Percentiles rank a stretch among this genome's conserved stretches.
These are phyloP conservation scores for Hippolais icterina DNA, from an alignment of 2,113 vertebrate genomes.

Conservation along the genomic window DNA sequence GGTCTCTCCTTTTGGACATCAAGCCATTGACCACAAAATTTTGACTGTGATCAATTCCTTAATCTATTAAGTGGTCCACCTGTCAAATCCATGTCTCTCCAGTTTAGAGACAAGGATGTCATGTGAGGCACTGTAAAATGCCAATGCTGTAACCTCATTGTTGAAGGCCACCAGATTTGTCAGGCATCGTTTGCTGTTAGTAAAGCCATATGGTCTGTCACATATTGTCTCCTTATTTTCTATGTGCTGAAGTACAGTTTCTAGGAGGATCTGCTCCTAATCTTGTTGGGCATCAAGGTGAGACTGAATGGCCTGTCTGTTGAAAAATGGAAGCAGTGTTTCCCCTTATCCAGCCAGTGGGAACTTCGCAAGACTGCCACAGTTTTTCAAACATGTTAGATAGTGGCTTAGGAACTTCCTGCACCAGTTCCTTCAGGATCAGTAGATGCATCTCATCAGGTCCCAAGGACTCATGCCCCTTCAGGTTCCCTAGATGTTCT, in stretches of 20 bases:
- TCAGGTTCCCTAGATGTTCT: neutral
- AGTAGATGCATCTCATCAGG: neutral
- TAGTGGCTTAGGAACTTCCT: neutral
- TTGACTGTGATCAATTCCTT: neutral
- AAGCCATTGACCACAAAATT: neutral
- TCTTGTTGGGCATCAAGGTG: neutral
- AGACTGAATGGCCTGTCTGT: neutral
- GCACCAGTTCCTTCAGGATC: neutral
- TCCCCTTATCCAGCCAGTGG: neutral
- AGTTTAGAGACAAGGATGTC: neutral
- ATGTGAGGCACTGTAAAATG: neutral
- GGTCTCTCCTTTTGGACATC: neutral
- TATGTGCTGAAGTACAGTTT: neutral
- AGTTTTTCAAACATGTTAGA: neutral
- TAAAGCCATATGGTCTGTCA: neutral
- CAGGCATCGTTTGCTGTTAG: neutral
- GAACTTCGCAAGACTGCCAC: neutral
- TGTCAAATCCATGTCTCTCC: neutral
- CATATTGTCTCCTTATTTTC: neutral
- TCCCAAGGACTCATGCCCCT: neutral
- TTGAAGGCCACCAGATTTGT: neutral
- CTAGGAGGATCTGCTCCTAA: neutral
- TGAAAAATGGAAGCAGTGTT: neutral
- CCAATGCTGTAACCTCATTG: rapidly evolving
- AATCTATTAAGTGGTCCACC: neutral